phyloP scores from a whole-genome alignment of 92 coral and sea anemone species.

The Pocillopora meandrina region DNA sequence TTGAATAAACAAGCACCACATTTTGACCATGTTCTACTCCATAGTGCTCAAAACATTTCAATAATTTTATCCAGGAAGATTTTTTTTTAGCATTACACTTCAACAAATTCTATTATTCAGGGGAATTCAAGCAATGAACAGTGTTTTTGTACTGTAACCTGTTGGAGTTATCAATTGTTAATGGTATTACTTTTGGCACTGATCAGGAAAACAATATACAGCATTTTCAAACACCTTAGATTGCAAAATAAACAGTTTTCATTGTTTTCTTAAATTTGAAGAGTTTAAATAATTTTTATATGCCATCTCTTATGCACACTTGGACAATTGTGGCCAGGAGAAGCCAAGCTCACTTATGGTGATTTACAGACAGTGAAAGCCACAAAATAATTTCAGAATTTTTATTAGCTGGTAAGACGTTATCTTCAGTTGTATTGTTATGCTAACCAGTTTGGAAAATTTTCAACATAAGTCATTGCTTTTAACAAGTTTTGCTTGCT shows the following conservation, averaged over 20 bases:
- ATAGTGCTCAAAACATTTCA: slow-evolving; percentile 8
- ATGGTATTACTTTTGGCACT: slow-evolving; percentile 26
- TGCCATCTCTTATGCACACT: too few relatives aligned
- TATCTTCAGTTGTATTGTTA: too few relatives aligned
- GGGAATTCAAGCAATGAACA: not conserved
- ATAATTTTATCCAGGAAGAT: not conserved
- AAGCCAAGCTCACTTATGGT: too few relatives aligned
- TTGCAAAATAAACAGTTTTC: not conserved
- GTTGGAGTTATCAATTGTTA: slow-evolving; percentile 31
- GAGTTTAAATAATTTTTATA: too few relatives aligned
- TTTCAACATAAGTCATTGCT: too few relatives aligned
- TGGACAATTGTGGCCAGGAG: too few relatives aligned
- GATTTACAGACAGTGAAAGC: too few relatives aligned
- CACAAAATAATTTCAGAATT: too few relatives aligned
- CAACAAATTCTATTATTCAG: not conserved
- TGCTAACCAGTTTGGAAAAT: too few relatives aligned
- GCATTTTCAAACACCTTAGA: not conserved
- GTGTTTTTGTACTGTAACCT: slow-evolving; percentile 5
- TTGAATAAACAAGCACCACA: not conserved
- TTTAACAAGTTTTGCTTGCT: too few relatives aligned
- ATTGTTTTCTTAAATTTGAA: not conserved
- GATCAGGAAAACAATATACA: not conserved
- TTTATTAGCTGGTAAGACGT: too few relatives aligned
- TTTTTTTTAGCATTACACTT: not conserved
- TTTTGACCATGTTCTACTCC: slow-evolving; percentile 1